phyloP scores from a whole-genome alignment of 2,113 vertebrate genomes.

The Ceyx margarethae region DNA sequence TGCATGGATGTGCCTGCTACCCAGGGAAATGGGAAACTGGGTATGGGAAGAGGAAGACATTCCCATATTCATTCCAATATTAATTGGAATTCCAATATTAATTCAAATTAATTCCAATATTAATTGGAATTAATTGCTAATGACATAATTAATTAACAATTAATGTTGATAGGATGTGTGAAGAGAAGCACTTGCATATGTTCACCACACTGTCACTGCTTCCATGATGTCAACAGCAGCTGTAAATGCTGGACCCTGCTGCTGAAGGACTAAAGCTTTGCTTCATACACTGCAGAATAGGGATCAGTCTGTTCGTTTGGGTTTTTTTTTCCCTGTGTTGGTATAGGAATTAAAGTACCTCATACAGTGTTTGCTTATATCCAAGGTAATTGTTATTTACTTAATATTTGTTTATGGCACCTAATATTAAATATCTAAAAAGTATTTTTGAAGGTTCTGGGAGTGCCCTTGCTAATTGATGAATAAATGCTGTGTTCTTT shows the following conservation, averaged over 20 bases:
- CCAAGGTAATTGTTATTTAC: background rate
- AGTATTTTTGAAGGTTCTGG: background rate
- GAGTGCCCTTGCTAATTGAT: background rate
- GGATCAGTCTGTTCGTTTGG: background rate
- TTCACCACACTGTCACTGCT: background rate
- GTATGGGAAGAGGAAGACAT: background rate
- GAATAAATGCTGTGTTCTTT: background rate
- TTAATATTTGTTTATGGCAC: no score
- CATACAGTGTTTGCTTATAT: background rate
- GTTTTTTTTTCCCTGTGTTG: background rate
- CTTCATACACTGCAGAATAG: background rate
- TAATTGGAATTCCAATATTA: no score
- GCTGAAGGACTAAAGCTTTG: background rate
- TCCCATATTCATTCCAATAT: no score
- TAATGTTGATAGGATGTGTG: no score
- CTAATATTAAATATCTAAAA: background rate
- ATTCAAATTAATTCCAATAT: no score
- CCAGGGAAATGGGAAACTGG: background rate
- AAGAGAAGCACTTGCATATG: background rate
- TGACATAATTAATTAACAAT: no score
- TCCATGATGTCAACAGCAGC: accelerated
- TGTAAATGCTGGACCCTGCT: background rate
- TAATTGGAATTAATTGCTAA: no score
- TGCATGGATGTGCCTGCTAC: background rate
- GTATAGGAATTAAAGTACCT: background rate